These are phyloP conservation scores for Ips typographus DNA, from an alignment of 1,140 invertebrate genomes.

Conservation along the genomic window DNA sequence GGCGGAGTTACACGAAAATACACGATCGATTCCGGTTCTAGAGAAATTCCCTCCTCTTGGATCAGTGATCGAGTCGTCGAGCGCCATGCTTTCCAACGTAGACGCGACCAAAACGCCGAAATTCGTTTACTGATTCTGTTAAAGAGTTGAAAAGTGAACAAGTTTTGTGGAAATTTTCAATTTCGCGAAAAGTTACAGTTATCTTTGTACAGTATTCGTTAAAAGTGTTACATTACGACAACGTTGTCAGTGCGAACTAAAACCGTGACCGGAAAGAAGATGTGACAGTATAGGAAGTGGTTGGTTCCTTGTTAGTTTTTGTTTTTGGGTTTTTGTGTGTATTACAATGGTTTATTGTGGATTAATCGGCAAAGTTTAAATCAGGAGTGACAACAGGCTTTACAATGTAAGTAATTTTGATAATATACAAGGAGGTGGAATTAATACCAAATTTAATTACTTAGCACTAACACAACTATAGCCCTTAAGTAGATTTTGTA, in stretches of 20 bases:
- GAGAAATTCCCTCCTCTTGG: slow-evolving; percentile 33
- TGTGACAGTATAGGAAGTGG: slow-evolving; percentile 21
- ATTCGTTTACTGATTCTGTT: slow-evolving; percentile 3
- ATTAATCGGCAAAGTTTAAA: slow-evolving; percentile 14
- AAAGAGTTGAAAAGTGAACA: not conserved
- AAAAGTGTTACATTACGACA: too few species aligned
- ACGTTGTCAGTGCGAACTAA: not conserved
- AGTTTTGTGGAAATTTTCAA: not conserved
- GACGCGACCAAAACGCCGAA: not conserved
- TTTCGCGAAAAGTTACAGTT: too few species aligned
- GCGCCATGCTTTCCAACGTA: slow-evolving; percentile 27
- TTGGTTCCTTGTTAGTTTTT: slow-evolving; percentile 18
- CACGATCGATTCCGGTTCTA: slow-evolving; percentile 32
- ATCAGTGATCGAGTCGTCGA: slow-evolving; percentile 31
- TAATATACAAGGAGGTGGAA: too few species aligned
- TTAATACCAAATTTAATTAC: too few species aligned
- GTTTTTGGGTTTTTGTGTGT: slow-evolving; percentile 11
- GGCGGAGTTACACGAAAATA: slow-evolving; percentile 29
- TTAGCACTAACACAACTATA: too few species aligned
- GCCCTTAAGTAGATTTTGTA: too few species aligned
- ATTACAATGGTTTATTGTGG: not conserved
- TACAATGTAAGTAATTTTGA: slow-evolving; percentile 17
- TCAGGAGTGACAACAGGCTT: not conserved
- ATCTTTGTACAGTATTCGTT: too few species aligned
- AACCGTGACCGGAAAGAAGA: slow-evolving; percentile 9